Base-by-base conservation (phyloP, 2,113 vertebrate species). In the Larimichthys polyactis region DNA sequence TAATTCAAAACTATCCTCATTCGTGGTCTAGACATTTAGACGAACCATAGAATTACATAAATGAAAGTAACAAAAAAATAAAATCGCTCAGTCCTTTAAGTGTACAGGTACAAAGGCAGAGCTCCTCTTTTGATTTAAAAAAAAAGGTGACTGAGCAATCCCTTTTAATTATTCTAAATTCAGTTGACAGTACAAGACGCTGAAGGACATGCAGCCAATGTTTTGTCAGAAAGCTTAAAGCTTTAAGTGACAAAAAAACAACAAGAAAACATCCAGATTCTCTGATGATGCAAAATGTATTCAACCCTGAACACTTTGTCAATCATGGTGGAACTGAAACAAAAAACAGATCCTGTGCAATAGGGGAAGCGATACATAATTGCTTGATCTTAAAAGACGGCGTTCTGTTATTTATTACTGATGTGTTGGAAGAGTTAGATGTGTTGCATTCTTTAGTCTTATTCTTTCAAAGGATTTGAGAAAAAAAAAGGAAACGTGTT, bases 101-200 rank as follows among this genome's bases (percentile, higher is more conserved):
- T 6, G 12, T 16, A 51, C 19, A 12, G 11, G 15, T 11, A 22
- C 20, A 14, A 40, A 40, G 8, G 36, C 36, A 40, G 36, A 40
- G 36, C 36, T 40, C 36, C 36, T 40, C 36, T 40, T 40, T 40
- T 9, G 14, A 20, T 27, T 58, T 29, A 12, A 55, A 57, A 24
- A 24, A 24, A 27, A 4, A 20, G 20, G 16, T 69, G 66, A 83
- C 85, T 70, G 48, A 64, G 51, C 88, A 76, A 88, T 81, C 58
- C 63, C 71, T 84, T 40, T 81, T 79, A 89, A 86, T 89, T 78
- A 71, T 52, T 59, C 20, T 80, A 68, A 81, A 89, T 86, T 48
- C 62, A 65, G 2, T 46, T 17, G 10, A 7, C 1, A 54, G 11
- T 24, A 43, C 4, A 46, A 52, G 8, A 64, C 22, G 4, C n/a